phyloP scores from a whole-genome alignment of 1,140 invertebrate species.

The Megalonaias nervosa region DNA sequence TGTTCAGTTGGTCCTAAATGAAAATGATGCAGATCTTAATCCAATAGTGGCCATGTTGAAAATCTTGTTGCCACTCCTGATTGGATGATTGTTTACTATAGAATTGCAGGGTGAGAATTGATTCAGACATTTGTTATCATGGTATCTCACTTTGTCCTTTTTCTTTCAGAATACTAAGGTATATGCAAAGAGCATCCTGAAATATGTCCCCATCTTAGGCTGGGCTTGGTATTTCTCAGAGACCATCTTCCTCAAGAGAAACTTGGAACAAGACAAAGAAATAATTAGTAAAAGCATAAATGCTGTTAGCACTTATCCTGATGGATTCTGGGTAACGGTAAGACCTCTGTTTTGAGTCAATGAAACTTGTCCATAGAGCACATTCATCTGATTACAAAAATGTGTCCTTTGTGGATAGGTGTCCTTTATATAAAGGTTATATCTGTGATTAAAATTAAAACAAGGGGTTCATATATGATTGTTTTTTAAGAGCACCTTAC shows the following conservation, averaged over 20 bases:
- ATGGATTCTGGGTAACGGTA: conserved; percentile 66
- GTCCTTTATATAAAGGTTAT: no score
- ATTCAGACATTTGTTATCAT: background rate
- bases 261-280: conserved; percentile 89
- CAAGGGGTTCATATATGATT: no score
- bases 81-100: background rate
- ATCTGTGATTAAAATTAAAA: no score
- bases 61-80: no score
- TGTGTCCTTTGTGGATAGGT: background rate
- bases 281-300: conserved; percentile 86
- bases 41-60: no score
- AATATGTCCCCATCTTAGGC: conserved; percentile 93
- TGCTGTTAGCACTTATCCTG: conserved; percentile 84
- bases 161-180: conserved; percentile 91
- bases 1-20: no score
- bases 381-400: background rate
- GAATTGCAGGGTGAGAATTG: background rate
- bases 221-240: conserved; percentile 97
- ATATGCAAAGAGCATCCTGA: conserved; percentile 93
- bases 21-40: no score
- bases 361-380: no score
- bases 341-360: conserved; percentile 22
- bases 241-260: conserved; percentile 92
- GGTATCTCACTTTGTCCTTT: conserved; percentile 2
- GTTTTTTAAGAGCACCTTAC: no score